Evolutionary conservation across 2,888 invertebrate genomes (phyloP).

Genomic region (Hirudinaria manillensis): DNA sequence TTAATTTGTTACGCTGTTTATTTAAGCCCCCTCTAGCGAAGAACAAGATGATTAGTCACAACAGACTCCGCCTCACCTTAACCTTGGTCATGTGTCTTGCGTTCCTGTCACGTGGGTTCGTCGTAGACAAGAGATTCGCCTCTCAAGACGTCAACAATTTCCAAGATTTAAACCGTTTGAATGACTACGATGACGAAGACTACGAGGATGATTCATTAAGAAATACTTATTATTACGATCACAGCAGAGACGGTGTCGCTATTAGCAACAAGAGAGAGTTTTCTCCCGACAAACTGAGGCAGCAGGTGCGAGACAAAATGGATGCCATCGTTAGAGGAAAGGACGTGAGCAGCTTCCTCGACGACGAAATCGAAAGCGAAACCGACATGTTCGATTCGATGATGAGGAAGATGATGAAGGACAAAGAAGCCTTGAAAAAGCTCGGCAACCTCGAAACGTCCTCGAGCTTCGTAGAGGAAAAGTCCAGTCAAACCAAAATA

Average conservation of each 20-base stretch:
- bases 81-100: constrained; percentile 2
- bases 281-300: constrained; percentile 1
- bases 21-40: background rate
- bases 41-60: background rate
- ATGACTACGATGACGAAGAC: background rate
- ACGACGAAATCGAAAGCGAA: background rate
- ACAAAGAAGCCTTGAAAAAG: background rate
- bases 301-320: constrained; percentile 2
- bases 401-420: background rate
- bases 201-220: background rate
- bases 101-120: background rate
- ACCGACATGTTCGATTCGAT: background rate
- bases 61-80: background rate
- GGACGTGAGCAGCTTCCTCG: background rate
- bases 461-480: background rate
- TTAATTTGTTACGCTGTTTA: no score
- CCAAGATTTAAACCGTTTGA: background rate
- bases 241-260: background rate
- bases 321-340: background rate
- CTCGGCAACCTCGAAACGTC: background rate
- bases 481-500: background rate
- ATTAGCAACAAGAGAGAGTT: background rate
- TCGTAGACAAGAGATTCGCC: background rate
- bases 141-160: background rate
- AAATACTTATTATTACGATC: background rate